phyloP scores from a whole-genome alignment of 1,140 invertebrate species.

The Hormaphis cornu region DNA sequence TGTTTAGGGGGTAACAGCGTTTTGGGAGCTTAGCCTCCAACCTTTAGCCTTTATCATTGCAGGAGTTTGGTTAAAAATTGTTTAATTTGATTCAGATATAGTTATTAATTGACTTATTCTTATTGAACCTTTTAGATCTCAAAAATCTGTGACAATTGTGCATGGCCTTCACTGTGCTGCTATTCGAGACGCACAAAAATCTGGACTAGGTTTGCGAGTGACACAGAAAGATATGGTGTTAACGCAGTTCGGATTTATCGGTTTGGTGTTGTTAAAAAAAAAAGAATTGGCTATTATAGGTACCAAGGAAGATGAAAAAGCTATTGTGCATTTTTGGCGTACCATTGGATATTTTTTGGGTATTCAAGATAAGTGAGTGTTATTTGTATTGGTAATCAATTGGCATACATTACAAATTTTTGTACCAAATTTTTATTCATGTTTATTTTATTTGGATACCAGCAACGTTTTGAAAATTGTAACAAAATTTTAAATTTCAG shows the following conservation, averaged over 20 bases:
- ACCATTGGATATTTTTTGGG: constrained; percentile 71
- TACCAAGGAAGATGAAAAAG: constrained; percentile 52
- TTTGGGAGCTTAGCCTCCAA: no score
- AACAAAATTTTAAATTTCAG: no score
- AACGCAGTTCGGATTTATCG: constrained; percentile 80
- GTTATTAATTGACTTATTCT: no score
- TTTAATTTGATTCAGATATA: no score
- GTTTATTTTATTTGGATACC: not conserved
- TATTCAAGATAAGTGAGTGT: constrained; percentile 61
- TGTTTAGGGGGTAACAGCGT: no score
- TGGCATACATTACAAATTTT: not conserved
- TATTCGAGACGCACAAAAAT: constrained; percentile 41
- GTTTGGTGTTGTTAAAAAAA: constrained; percentile 57
- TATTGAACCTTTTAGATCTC: constrained; percentile 37
- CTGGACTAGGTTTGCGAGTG: constrained; percentile 43
- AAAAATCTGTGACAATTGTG: constrained; percentile 56
- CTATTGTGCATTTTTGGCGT: constrained; percentile 74
- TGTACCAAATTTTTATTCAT: not conserved
- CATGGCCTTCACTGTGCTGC: constrained; percentile 55
- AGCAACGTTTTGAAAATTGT: no score
- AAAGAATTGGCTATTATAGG: constrained; percentile 53
- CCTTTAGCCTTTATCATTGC: no score
- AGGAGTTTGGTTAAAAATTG: no score
- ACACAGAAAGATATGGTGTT: constrained; percentile 70
- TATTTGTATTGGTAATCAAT: not conserved